Percentiles rank a stretch among this genome's conserved stretches.
These are phyloP conservation scores for Beris morrisii DNA, from an alignment of 2,888 invertebrate genomes.

Conservation along the genomic window DNA sequence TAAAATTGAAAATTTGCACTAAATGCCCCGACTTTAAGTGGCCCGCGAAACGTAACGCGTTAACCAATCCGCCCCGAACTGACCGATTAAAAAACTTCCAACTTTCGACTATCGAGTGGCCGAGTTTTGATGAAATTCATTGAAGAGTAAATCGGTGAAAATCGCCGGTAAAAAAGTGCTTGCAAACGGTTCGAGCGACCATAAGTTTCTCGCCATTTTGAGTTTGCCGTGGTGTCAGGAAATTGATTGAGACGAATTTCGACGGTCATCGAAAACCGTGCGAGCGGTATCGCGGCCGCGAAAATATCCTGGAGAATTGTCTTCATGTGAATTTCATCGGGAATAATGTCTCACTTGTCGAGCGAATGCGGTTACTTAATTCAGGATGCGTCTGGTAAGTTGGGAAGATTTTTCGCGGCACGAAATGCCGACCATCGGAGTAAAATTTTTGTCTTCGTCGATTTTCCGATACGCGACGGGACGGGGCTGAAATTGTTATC, in stretches of 20 bases:
- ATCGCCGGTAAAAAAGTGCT: slow-evolving; percentile 36
- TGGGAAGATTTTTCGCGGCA: slow-evolving; percentile 21
- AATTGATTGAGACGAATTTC: slow-evolving; percentile 33
- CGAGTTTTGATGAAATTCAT: slow-evolving; percentile 35
- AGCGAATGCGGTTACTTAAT: slow-evolving; percentile 54
- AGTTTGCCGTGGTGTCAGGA: slow-evolving; percentile 35
- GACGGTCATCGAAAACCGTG: slow-evolving; percentile 9
- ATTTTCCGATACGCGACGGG: too few species aligned
- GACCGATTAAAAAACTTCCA: slow-evolving; percentile 21
- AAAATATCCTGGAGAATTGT: not conserved
- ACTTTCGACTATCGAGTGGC: slow-evolving; percentile 33
- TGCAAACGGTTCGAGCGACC: slow-evolving; percentile 35
- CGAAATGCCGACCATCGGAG: not conserved
- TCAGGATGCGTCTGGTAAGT: slow-evolving; percentile 55
- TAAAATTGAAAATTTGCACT: slow-evolving; percentile 37
- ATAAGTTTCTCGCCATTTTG: slow-evolving; percentile 39
- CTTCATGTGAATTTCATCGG: not conserved
- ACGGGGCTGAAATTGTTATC: too few species aligned
- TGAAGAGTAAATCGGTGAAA: slow-evolving; percentile 21
- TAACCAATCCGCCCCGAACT: slow-evolving; percentile 22
- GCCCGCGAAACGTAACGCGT: slow-evolving; percentile 23
- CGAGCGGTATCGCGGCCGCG: not conserved
- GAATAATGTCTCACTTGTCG: slow-evolving; percentile 44
- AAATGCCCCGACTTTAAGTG: slow-evolving; percentile 35
- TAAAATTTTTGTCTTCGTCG: too few species aligned